Evolutionary conservation across 2,113 vertebrate species (phyloP).

Genomic region (Syngnathus scovelli): DNA sequence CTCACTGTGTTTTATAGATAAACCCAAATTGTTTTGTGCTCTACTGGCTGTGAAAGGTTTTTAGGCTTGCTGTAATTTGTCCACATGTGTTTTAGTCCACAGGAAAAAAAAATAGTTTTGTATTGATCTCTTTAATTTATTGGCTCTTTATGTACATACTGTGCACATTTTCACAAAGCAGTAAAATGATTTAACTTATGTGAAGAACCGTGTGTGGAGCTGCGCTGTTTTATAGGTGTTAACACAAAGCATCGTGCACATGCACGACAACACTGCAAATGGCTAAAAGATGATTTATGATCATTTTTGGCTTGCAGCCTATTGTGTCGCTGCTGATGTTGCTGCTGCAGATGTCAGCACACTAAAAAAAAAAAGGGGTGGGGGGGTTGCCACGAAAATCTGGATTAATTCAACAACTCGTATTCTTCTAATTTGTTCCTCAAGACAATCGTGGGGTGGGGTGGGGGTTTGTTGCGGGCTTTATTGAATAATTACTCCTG

Average conservation of each 20-base stretch:
- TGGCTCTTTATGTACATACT: slow-evolving; percentile 94
- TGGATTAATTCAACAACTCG: slow-evolving; percentile 2
- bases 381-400: slow-evolving; percentile 12
- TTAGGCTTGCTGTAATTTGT: slow-evolving; percentile 81
- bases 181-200: slow-evolving; percentile 87
- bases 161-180: slow-evolving; percentile 93
- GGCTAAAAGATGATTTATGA: slow-evolving; percentile 40
- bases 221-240: slow-evolving; percentile 44
- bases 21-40: slow-evolving; percentile 75
- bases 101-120: slow-evolving; percentile 86
- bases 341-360: slow-evolving; percentile 38
- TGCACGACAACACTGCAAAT: neutral
- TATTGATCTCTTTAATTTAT: slow-evolving; percentile 98
- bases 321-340: slow-evolving; percentile 17
- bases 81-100: slow-evolving; percentile 87
- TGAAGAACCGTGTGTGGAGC: slow-evolving; percentile 36
- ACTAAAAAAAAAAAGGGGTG: neutral
- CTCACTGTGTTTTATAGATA: slow-evolving; percentile 78
- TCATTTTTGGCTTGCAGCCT: slow-evolving; percentile 25
- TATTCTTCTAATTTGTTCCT: slow-evolving; percentile 55
- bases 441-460: neutral
- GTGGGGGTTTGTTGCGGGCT: too few species aligned
- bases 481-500: too few species aligned
- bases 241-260: slow-evolving; percentile 43
- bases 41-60: slow-evolving; percentile 88